Conservation (phyloP, 2,797 vertebrate genomes). For the Brachymystax lenok region DNA sequence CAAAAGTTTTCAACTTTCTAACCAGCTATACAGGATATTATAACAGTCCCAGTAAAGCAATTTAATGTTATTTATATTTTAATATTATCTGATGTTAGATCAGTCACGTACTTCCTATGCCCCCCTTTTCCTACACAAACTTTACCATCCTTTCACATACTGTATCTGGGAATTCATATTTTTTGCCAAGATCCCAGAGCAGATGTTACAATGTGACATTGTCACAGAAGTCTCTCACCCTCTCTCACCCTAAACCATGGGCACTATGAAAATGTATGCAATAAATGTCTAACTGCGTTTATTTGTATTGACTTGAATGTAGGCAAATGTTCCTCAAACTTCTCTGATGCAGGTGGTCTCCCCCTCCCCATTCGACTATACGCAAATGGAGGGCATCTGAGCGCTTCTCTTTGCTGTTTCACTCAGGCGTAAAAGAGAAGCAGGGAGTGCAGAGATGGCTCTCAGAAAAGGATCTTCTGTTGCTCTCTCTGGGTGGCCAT, state of each 20-base stretch:
- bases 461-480: conserved; percentile 25
- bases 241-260: too few relatives aligned
- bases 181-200: too few relatives aligned
- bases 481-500: conserved; percentile 59
- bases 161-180: too few relatives aligned
- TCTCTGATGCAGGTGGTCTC: background rate
- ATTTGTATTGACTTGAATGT: background rate
- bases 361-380: background rate
- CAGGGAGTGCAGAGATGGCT: conserved; percentile 8
- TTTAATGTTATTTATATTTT: background rate
- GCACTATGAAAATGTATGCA: too few relatives aligned
- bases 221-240: too few relatives aligned
- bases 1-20: background rate
- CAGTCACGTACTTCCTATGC: background rate
- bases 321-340: background rate
- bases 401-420: background rate
- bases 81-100: background rate
- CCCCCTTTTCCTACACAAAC: too few relatives aligned
- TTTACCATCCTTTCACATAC: too few relatives aligned
- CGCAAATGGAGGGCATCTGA: conserved; percentile 9
- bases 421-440: background rate
- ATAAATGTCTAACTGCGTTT: background rate
- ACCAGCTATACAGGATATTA: background rate
- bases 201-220: too few relatives aligned
- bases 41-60: background rate